phyloP scores from a whole-genome alignment of 1,140 invertebrate genomes.

The Lepidotrigona ventralis region DNA sequence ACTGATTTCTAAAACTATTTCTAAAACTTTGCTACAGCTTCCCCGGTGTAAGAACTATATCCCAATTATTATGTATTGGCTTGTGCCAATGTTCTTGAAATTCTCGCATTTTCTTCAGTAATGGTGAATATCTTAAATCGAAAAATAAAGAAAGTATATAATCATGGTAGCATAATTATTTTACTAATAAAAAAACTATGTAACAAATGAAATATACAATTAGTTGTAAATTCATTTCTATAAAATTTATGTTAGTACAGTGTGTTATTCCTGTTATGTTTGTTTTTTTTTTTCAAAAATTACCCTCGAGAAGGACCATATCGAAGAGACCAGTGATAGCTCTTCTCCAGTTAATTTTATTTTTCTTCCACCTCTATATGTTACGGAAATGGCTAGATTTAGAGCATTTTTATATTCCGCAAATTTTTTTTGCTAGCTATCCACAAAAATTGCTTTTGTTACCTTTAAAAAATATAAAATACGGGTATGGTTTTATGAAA shows the following conservation, averaged over 20 bases:
- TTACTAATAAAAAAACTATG: no score
- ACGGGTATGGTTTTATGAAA: background rate
- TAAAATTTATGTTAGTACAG: background rate
- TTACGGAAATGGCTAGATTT: slow-evolving; percentile 85
- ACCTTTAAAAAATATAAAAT: background rate
- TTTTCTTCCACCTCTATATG: slow-evolving; percentile 80
- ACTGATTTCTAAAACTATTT: slow-evolving; percentile 84
- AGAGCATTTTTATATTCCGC: slow-evolving; percentile 80
- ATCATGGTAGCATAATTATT: background rate
- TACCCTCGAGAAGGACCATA: slow-evolving; percentile 87
- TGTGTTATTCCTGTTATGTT: background rate
- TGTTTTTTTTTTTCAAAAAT: slow-evolving; percentile 2
- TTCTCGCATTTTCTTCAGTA: slow-evolving; percentile 83
- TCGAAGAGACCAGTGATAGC: slow-evolving; percentile 83
- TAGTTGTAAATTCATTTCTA: background rate
- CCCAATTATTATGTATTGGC: slow-evolving; percentile 81
- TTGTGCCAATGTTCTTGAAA: slow-evolving; percentile 84
- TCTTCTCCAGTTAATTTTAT: slow-evolving; percentile 80
- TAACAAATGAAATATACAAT: no score
- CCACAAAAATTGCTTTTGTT: no score
- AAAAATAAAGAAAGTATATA: slow-evolving; percentile 1
- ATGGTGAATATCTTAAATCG: slow-evolving; percentile 78
- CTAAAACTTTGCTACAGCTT: slow-evolving; percentile 85
- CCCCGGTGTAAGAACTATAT: no score
- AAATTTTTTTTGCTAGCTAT: no score